phyloP scores from a whole-genome alignment of 1,140 invertebrate genomes.

The Nebria ingens region DNA sequence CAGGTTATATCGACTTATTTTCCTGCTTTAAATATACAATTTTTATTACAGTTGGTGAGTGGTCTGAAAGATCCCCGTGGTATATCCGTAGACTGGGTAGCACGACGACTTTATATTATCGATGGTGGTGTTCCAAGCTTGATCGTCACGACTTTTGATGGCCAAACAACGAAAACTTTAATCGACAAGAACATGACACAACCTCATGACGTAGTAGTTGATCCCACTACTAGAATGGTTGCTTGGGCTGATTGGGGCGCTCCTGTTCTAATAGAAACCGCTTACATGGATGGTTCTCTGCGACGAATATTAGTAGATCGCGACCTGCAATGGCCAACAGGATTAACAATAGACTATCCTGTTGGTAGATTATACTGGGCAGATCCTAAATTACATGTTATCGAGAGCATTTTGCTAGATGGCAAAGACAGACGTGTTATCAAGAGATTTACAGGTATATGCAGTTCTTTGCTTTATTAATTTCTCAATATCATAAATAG shows the following conservation, averaged over 20 bases:
- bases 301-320: constrained; percentile 43
- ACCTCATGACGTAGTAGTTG: constrained; percentile 49
- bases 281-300: constrained; percentile 54
- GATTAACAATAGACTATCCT: constrained; percentile 58
- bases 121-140: constrained; percentile 50
- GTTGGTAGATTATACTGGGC: constrained; percentile 63
- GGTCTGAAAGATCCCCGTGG: constrained; percentile 53
- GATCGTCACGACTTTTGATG: constrained; percentile 47
- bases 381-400: constrained; percentile 53
- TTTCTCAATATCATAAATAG: not conserved
- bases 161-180: constrained; percentile 44
- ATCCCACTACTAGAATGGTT: constrained; percentile 46
- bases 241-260: constrained; percentile 36
- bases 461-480: not conserved
- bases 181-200: constrained; percentile 46
- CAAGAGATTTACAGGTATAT: constrained; percentile 40
- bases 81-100: constrained; percentile 67
- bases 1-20: too few relatives aligned
- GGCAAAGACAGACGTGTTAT: constrained; percentile 52
- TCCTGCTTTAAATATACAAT: too few relatives aligned
- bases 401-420: constrained; percentile 57
- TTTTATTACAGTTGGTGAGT: constrained; percentile 22
- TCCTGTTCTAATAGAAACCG: constrained; percentile 47
- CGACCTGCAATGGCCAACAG: constrained; percentile 51
- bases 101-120: constrained; percentile 61